These are phyloP conservation scores for Bombyx mandarina DNA, from an alignment of 1,140 invertebrate species.

Conservation along the genomic window DNA sequence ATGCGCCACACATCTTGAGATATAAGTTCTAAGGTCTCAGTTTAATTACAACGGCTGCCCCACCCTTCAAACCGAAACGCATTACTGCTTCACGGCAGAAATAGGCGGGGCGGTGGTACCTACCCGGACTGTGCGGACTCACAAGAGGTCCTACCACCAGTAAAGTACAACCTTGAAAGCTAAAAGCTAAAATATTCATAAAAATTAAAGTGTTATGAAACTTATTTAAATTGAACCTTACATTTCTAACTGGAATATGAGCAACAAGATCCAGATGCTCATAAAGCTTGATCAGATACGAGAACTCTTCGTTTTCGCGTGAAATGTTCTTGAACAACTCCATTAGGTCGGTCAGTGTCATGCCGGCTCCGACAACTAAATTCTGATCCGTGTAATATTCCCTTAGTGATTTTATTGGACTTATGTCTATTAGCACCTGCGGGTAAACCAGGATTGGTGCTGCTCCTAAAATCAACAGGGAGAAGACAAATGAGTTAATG, in stretches of 20 bases:
- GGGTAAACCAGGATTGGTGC: conserved; percentile 41
- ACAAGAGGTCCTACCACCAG: too few species aligned
- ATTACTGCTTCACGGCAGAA: too few species aligned
- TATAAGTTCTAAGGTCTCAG: too few species aligned
- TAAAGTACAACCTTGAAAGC: too few species aligned
- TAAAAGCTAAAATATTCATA: too few species aligned
- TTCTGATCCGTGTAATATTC: conserved; percentile 75
- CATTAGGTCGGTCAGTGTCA: conserved; percentile 75
- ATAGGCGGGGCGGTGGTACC: too few species aligned
- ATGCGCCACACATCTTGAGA: too few species aligned
- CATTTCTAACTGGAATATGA: conserved; percentile 78
- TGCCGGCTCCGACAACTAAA: conserved; percentile 75
- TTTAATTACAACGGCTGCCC: too few species aligned
- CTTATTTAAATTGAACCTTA: conserved; percentile 38
- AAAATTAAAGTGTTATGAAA: neutral
- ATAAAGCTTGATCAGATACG: conserved; percentile 71
- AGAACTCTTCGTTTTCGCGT: conserved; percentile 56
- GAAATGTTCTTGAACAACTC: conserved; percentile 63
- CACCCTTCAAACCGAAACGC: too few species aligned
- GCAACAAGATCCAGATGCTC: conserved; percentile 79
- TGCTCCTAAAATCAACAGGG: conserved; percentile 27
- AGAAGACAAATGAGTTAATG: too few species aligned
- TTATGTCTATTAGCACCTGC: conserved; percentile 77
- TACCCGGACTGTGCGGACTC: too few species aligned
- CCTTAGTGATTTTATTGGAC: conserved; percentile 71